A percentile compares a stretch with the other conserved stretches of the same genome.
These are phyloP conservation scores for Elysia crispata DNA, from an alignment of 2,888 invertebrate genomes.

Conservation along the genomic window DNA sequence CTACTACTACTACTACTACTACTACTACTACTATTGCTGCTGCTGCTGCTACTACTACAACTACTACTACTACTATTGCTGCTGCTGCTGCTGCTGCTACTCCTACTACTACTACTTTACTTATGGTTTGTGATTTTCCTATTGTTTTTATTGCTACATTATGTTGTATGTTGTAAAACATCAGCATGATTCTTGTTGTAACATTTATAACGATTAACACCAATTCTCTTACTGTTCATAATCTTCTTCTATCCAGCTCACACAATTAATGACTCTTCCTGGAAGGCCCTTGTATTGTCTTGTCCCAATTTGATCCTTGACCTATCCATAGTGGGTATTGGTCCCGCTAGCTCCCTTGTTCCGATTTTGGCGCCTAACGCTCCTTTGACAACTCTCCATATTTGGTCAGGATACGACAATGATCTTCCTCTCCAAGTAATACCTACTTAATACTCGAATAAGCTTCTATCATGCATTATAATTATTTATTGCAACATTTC, in stretches of 20 bases:
- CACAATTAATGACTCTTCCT: neutral
- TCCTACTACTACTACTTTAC: too few relatives aligned
- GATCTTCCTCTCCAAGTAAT: neutral
- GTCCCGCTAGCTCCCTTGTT: neutral
- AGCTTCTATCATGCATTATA: too few relatives aligned
- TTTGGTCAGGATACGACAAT: conserved; percentile 17
- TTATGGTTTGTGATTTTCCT: too few relatives aligned
- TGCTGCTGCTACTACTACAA: neutral
- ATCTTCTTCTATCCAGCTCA: neutral
- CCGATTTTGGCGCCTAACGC: conserved; percentile 10
- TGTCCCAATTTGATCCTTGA: conserved; percentile 12
- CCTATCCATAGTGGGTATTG: conserved; percentile 3
- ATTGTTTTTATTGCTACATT: too few relatives aligned
- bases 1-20: too few relatives aligned
- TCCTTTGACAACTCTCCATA: neutral
- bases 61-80: neutral
- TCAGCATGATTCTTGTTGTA: neutral
- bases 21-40: neutral
- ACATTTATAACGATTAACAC: too few relatives aligned
- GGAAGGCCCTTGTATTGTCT: neutral
- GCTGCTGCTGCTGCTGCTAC: too few relatives aligned
- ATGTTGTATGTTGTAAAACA: too few relatives aligned
- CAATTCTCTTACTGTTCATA: neutral
- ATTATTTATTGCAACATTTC: too few relatives aligned
- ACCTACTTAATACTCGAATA: too few relatives aligned